Evolutionary conservation across 2,113 vertebrate species (phyloP).

Genomic region (Myotis yumanensis): DNA sequence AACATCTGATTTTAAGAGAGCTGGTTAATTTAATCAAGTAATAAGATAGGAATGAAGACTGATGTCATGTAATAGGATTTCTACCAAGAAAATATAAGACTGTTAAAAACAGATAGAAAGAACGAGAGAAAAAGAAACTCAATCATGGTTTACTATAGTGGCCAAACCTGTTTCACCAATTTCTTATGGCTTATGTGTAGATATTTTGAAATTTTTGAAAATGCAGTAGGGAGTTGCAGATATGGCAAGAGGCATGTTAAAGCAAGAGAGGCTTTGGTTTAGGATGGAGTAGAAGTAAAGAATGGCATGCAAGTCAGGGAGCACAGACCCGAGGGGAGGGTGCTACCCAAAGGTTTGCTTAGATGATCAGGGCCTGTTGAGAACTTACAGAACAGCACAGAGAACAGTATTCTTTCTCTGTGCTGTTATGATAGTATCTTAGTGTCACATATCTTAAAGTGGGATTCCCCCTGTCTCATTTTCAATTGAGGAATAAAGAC

Average conservation of each 20-base stretch:
- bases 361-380: fast-evolving
- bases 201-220: background rate
- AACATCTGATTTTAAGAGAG: background rate
- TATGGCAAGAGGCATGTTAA: background rate
- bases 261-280: background rate
- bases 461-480: background rate
- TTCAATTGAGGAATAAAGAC: background rate
- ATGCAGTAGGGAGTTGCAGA: background rate
- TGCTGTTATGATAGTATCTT: fast-evolving
- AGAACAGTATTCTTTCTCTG: fast-evolving
- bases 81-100: background rate
- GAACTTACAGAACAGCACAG: background rate
- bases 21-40: background rate
- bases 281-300: fast-evolving
- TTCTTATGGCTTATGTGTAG: background rate
- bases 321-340: fast-evolving
- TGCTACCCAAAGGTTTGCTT: background rate
- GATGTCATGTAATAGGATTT: background rate
- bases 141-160: background rate
- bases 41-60: background rate
- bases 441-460: background rate
- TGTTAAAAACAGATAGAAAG: background rate
- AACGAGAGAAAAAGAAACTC: background rate
- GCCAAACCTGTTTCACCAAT: background rate
- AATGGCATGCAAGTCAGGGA: fast-evolving